Conservation (phyloP, 2,888 invertebrate genomes). For the Exocentrus adspersus region DNA sequence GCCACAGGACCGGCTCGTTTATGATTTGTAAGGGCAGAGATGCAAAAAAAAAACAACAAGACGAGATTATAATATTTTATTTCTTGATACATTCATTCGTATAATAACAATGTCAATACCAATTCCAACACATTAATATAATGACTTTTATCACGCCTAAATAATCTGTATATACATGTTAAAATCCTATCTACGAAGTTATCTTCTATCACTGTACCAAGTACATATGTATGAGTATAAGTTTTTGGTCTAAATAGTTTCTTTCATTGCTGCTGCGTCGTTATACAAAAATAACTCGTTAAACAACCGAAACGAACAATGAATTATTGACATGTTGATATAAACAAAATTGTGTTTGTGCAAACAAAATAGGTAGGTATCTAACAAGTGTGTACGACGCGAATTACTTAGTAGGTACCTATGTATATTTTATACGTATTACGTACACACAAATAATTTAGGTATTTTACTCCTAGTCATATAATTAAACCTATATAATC, state of each 20-base stretch:
- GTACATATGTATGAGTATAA: constrained; percentile 26
- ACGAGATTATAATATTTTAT: constrained; percentile 34
- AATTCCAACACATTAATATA: constrained; percentile 50
- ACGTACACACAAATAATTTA: no score
- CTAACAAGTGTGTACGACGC: no score
- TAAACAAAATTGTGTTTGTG: neutral
- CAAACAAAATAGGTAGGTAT: no score
- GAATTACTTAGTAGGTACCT: no score
- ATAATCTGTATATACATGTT: constrained; percentile 8
- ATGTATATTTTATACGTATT: no score
- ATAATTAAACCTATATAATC: no score
- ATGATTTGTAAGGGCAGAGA: no score
- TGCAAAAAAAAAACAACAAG: constrained; percentile 9
- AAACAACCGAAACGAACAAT: neutral
- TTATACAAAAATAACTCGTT: constrained; percentile 6
- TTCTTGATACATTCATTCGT: constrained; percentile 39
- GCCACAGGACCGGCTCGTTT: no score
- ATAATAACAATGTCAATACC: constrained; percentile 52
- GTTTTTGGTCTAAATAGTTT: constrained; percentile 25
- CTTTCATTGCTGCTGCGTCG: neutral
- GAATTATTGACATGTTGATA: neutral
- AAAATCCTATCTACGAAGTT: constrained; percentile 1
- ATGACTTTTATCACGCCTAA: constrained; percentile 33
- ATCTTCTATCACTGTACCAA: constrained; percentile 25
- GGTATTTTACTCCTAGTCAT: no score